These are phyloP conservation scores for Lophotis ruficrista DNA, from an alignment of 2,113 vertebrate genomes.

Conservation along the genomic window DNA sequence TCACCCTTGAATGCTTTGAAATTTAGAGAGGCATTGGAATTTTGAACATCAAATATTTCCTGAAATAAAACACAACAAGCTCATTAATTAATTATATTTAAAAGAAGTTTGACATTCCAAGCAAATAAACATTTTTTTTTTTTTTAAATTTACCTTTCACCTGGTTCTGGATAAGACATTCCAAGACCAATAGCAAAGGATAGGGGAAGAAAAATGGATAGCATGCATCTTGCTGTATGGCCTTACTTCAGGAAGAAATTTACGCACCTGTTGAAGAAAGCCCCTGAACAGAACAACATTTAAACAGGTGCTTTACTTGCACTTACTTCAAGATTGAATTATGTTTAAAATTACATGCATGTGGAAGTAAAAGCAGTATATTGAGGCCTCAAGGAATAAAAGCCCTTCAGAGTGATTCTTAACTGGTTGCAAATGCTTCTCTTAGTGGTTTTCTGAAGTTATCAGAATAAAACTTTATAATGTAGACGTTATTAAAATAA, in stretches of 20 bases:
- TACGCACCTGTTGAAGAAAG: background rate
- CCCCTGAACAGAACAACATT: background rate
- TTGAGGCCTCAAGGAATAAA: background rate
- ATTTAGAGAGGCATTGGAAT: background rate
- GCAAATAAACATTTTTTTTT: background rate
- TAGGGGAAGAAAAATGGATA: background rate
- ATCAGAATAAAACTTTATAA: background rate
- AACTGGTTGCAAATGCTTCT: background rate
- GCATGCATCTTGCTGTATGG: background rate
- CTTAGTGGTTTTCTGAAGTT: background rate
- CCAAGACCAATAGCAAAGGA: background rate
- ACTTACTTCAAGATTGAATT: background rate
- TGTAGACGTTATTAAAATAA: background rate
- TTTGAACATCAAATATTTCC: background rate
- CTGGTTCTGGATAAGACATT: background rate
- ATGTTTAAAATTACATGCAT: background rate
- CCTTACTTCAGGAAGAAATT: background rate
- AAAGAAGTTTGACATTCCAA: background rate
- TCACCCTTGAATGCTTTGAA: background rate
- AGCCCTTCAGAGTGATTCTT: background rate
- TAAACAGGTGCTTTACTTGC: background rate
- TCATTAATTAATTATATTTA: background rate
- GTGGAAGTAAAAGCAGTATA: background rate
- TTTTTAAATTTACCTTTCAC: background rate
- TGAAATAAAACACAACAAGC: background rate